Conservation (phyloP, 2,888 invertebrate genomes). For the Polydrusus cervinus region DNA sequence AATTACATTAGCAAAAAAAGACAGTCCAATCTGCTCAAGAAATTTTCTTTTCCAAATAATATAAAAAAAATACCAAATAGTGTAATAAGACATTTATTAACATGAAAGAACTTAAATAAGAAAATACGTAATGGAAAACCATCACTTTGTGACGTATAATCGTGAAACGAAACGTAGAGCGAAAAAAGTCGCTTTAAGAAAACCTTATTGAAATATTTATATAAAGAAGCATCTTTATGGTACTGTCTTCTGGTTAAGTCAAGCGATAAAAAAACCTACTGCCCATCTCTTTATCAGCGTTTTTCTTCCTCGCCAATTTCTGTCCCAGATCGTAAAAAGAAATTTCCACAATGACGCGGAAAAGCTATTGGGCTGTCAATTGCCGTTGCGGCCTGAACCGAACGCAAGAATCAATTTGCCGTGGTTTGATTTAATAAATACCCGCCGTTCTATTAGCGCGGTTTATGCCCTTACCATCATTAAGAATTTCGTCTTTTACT, state of each 20-base stretch:
- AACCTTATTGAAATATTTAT: no score
- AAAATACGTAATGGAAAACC: no score
- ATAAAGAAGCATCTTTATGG: no score
- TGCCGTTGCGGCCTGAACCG: constrained; percentile 35
- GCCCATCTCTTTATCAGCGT: constrained; percentile 35
- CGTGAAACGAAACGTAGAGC: no score
- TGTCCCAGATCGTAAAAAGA: constrained; percentile 37
- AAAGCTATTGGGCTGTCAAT: constrained; percentile 34
- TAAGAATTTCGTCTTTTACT: constrained; percentile 4
- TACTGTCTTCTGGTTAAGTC: background rate
- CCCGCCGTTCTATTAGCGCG: constrained; percentile 35
- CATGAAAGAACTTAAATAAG: no score
- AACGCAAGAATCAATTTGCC: constrained; percentile 39
- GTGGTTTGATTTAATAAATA: constrained; percentile 40
- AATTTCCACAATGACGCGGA: constrained; percentile 30
- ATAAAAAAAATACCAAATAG: no score
- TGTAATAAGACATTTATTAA: no score
- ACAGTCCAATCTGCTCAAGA: no score
- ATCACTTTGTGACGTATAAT: no score
- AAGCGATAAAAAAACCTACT: constrained; percentile 18
- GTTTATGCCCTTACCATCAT: constrained; percentile 32
- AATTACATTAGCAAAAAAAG: no score
- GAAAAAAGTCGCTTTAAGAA: no score
- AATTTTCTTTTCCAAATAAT: no score
- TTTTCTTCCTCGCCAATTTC: constrained; percentile 27